phyloP scores from a whole-genome alignment of 2,797 vertebrate genomes.

The Perodicticus potto region DNA sequence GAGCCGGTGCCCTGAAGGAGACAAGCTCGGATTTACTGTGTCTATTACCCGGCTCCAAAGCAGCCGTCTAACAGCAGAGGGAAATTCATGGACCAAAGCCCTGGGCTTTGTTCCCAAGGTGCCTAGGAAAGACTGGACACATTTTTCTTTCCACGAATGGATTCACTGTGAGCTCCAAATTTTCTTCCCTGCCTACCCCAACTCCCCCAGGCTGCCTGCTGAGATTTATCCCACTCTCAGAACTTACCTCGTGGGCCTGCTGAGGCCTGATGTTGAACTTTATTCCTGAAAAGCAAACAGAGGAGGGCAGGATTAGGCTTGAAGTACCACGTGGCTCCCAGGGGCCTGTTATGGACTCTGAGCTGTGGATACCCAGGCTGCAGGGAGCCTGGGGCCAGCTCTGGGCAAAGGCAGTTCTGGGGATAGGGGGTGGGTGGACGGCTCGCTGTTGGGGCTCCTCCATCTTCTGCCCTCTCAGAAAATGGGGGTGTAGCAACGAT shows the following conservation, averaged over 20 bases:
- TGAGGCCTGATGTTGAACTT: slow-evolving; percentile 88
- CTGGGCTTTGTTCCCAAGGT: slow-evolving; percentile 56
- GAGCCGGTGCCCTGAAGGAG: neutral
- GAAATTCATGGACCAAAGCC: slow-evolving; percentile 66
- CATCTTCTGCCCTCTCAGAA: fast-evolving
- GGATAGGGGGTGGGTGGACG: fast-evolving
- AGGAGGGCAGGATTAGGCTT: slow-evolving; percentile 65
- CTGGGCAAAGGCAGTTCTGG: neutral
- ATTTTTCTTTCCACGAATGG: slow-evolving; percentile 68
- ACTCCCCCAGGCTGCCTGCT: neutral
- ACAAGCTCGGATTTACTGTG: slow-evolving; percentile 56
- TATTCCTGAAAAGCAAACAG: slow-evolving; percentile 87
- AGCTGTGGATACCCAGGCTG: neutral
- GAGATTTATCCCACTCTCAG: slow-evolving; percentile 51
- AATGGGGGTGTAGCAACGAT: neutral
- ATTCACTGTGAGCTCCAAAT: neutral
- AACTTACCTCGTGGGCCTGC: slow-evolving; percentile 88
- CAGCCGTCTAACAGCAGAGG: slow-evolving; percentile 54
- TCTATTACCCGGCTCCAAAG: slow-evolving; percentile 68
- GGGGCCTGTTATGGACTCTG: neutral
- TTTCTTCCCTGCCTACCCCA: neutral
- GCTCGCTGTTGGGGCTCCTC: no score
- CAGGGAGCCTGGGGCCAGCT: neutral
- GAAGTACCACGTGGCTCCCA: neutral
- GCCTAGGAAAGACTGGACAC: neutral